A percentile compares a stretch with the other conserved stretches of the same genome.
phyloP scores from a whole-genome alignment of 2,888 invertebrate species.

The Drosophila austrosaltans region DNA sequence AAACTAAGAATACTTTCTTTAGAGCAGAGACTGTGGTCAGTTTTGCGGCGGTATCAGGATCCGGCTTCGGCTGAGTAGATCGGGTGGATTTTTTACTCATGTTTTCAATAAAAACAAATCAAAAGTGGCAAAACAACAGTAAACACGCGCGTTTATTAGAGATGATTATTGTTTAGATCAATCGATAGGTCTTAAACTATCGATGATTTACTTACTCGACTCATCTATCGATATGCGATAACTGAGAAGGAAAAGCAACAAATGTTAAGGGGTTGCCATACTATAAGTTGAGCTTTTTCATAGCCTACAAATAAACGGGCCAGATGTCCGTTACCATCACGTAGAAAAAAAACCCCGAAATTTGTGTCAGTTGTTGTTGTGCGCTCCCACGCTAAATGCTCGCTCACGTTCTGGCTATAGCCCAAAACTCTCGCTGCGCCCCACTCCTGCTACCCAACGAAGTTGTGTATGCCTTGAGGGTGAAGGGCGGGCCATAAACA shows the following conservation, averaged over 20 bases:
- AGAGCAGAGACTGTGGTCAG: slow-evolving; percentile 36
- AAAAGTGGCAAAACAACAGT: not conserved
- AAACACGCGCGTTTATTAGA: slow-evolving; percentile 17
- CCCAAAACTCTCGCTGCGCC: slow-evolving; percentile 30
- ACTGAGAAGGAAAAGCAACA: not conserved
- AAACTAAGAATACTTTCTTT: slow-evolving; percentile 76
- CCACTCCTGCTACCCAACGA: slow-evolving; percentile 39
- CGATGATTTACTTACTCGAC: not conserved
- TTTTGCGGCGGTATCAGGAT: slow-evolving; percentile 46
- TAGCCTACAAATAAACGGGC: slow-evolving; percentile 2
- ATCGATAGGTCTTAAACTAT: not conserved
- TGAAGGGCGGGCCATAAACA: slow-evolving; percentile 34
- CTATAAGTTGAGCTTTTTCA: not conserved
- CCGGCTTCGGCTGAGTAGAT: slow-evolving; percentile 54
- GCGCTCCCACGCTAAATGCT: slow-evolving; percentile 54
- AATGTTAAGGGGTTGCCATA: not conserved
- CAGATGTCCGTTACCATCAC: slow-evolving; percentile 4
- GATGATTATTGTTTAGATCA: not conserved
- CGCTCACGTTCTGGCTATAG: slow-evolving; percentile 21
- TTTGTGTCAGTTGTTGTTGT: slow-evolving; percentile 62
- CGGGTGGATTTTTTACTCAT: slow-evolving; percentile 72
- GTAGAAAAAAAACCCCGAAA: slow-evolving; percentile 18
- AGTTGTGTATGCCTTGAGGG: slow-evolving; percentile 35
- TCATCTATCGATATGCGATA: not conserved
- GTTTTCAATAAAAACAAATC: not conserved